Evolutionary conservation across 2,888 invertebrate species (phyloP).

Genomic region (Hyles lineata): DNA sequence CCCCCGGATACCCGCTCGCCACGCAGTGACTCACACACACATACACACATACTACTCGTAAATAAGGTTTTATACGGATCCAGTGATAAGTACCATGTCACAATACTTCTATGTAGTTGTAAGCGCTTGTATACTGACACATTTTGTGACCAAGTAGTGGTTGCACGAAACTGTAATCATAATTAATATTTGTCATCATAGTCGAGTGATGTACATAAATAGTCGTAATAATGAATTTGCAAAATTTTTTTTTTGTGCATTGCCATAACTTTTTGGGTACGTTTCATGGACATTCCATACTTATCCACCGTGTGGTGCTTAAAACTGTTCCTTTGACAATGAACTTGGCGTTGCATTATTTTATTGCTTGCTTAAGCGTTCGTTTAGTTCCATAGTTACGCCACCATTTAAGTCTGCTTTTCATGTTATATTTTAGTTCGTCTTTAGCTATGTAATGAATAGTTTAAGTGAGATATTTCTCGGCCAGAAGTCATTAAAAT

Average conservation of each 20-base stretch:
- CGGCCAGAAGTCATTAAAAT: constrained; percentile 16
- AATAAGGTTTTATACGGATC: constrained; percentile 2
- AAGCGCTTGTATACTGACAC: too few species aligned
- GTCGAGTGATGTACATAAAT: neutral
- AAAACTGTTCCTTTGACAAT: neutral
- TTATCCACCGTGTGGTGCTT: neutral
- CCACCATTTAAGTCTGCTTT: constrained; percentile 26
- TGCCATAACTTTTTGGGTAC: neutral
- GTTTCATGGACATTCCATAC: constrained; percentile 15
- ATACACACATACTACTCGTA: constrained; percentile 41
- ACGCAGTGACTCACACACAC: constrained; percentile 53
- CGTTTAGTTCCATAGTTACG: neutral
- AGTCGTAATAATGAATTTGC: neutral
- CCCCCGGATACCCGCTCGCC: constrained; percentile 80
- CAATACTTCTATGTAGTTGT: neutral
- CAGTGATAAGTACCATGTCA: neutral
- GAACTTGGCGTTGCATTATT: neutral
- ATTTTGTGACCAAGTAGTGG: neutral
- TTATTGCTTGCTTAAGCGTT: constrained; percentile 2
- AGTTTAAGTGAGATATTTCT: constrained; percentile 1
- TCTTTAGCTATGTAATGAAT: constrained; percentile 3
- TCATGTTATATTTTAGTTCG: constrained; percentile 6
- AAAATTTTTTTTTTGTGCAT: neutral
- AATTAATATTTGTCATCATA: too few species aligned
- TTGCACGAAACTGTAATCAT: neutral